phyloP scores from a whole-genome alignment of 2,888 invertebrate species.

The Tinea pellionella region DNA sequence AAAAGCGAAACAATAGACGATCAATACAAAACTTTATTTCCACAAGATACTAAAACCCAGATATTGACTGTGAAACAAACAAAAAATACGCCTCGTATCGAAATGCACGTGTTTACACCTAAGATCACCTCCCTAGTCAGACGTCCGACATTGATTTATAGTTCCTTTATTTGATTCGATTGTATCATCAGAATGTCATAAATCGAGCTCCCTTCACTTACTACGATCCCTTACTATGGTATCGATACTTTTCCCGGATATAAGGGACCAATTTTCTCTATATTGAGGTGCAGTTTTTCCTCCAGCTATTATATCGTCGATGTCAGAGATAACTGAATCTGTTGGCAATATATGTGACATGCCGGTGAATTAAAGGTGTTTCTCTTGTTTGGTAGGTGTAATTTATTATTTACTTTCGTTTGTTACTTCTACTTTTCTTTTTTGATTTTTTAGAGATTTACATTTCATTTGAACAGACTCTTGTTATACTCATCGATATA shows the following conservation, averaged over 20 bases:
- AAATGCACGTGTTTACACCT: conserved; percentile 7
- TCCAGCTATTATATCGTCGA: conserved; percentile 10
- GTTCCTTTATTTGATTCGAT: conserved; percentile 20
- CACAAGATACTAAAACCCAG: conserved; percentile 1
- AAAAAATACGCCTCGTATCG: not conserved
- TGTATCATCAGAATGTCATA: conserved; percentile 20
- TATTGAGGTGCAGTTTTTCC: conserved; percentile 12
- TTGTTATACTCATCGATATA: no score
- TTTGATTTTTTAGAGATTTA: no score
- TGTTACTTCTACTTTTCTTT: no score
- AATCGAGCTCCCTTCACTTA: conserved; percentile 15
- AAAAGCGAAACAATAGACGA: not conserved
- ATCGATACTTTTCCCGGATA: conserved; percentile 7
- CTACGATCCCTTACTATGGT: conserved; percentile 8
- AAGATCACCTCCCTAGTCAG: conserved; percentile 2
- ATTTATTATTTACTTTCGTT: not conserved
- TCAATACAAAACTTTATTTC: not conserved
- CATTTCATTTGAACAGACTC: no score
- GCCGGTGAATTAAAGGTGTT: not conserved
- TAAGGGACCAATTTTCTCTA: conserved; percentile 8
- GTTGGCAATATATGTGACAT: conserved; percentile 1
- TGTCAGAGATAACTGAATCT: conserved; percentile 14
- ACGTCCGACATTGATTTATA: conserved; percentile 19
- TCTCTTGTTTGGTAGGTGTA: not conserved
- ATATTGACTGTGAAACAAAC: not conserved